These are phyloP conservation scores for Ips nitidus DNA, from an alignment of 1,140 invertebrate genomes.

Conservation along the genomic window DNA sequence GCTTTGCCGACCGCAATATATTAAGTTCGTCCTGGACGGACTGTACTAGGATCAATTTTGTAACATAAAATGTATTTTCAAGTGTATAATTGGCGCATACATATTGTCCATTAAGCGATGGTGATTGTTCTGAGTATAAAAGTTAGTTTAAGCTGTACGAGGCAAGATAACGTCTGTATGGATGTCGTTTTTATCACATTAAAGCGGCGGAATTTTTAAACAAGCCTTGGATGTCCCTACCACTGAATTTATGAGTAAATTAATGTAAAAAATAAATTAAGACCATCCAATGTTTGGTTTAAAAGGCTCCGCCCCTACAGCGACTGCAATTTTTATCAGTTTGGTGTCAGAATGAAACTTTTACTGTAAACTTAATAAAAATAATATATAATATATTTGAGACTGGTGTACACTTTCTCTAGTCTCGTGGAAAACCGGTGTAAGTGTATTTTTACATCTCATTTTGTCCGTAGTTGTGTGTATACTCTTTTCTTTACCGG, in stretches of 20 bases:
- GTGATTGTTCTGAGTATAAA: slow-evolving; percentile 29
- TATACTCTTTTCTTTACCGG: slow-evolving; percentile 46
- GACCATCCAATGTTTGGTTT: too few relatives aligned
- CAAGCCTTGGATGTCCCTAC: not conserved
- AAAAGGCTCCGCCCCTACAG: slow-evolving; percentile 3
- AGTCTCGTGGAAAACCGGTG: slow-evolving; percentile 43
- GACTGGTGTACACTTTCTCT: slow-evolving; percentile 46
- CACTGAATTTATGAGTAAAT: too few relatives aligned
- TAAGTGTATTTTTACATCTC: slow-evolving; percentile 50
- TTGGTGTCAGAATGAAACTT: slow-evolving; percentile 52
- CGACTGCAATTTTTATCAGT: slow-evolving; percentile 41
- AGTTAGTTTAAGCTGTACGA: slow-evolving; percentile 39
- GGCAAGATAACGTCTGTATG: slow-evolving; percentile 28
- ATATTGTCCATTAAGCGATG: slow-evolving; percentile 40
- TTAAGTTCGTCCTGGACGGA: not conserved
- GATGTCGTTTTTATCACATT: slow-evolving; percentile 17
- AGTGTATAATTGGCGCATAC: slow-evolving; percentile 45
- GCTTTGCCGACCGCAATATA: too few relatives aligned
- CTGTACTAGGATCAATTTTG: slow-evolving; percentile 47
- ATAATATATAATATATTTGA: slow-evolving; percentile 42
- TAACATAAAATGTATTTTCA: slow-evolving; percentile 42
- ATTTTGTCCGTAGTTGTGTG: slow-evolving; percentile 50
- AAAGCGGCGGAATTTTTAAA: not conserved
- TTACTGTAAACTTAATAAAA: slow-evolving; percentile 46
- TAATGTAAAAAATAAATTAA: too few relatives aligned